phyloP scores from a whole-genome alignment of 2,888 invertebrate genomes.

The Trichopoda pennipes region DNA sequence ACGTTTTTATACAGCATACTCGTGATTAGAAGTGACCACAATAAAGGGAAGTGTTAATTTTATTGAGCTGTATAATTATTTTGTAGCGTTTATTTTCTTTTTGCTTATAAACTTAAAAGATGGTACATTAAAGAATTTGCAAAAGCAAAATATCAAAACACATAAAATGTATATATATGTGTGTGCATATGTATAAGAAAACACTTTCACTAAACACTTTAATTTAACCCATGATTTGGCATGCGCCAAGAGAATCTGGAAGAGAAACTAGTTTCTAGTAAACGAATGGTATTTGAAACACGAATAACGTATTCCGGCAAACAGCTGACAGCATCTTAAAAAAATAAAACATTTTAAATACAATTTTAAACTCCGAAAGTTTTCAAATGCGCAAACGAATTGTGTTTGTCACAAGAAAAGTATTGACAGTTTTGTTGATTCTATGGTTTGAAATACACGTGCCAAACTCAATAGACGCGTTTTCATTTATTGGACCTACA shows the following conservation, averaged over 20 bases:
- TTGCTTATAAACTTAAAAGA: too few relatives aligned
- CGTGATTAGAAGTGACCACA: too few relatives aligned
- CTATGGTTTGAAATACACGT: constrained; percentile 63
- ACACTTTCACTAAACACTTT: constrained; percentile 22
- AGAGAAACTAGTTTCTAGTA: not conserved
- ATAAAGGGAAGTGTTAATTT: too few relatives aligned
- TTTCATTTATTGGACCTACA: not conserved
- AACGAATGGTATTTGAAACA: constrained; percentile 25
- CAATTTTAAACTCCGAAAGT: constrained; percentile 58
- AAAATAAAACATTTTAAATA: constrained; percentile 31
- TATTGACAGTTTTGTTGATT: constrained; percentile 50
- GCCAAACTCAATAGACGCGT: constrained; percentile 43
- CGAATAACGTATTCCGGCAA: not conserved
- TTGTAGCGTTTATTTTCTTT: too few relatives aligned
- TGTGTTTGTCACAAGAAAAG: constrained; percentile 35
- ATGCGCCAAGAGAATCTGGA: constrained; percentile 18
- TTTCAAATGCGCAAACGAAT: constrained; percentile 45
- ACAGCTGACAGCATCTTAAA: constrained; percentile 49
- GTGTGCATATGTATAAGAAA: not conserved
- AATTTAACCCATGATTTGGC: not conserved
- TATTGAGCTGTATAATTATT: too few relatives aligned
- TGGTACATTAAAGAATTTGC: not conserved
- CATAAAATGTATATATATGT: not conserved
- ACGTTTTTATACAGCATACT: too few relatives aligned
- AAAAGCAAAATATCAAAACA: not conserved